Evolutionary conservation across 2,888 invertebrate genomes (phyloP).

Genomic region (Ypsolopha sequella): DNA sequence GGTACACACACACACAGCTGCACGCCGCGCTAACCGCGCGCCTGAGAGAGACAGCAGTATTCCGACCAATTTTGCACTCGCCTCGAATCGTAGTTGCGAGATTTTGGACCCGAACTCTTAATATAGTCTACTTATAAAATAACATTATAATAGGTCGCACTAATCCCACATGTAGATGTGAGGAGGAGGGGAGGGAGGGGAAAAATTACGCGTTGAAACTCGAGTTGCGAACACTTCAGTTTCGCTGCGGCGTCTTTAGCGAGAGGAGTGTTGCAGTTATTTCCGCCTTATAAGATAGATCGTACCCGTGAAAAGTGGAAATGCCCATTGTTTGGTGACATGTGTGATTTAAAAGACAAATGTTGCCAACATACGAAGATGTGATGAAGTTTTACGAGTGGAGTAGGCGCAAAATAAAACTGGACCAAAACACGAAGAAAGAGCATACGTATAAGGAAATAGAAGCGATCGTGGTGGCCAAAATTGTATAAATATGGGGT

Average conservation of each 20-base stretch:
- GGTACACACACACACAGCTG: no score
- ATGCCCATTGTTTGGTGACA: conserved; percentile 12
- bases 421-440: conserved; percentile 6
- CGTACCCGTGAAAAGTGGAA: conserved; percentile 7
- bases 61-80: no score
- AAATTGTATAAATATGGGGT: conserved; percentile 10
- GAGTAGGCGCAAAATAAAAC: conserved; percentile 9
- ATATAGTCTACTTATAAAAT: no score
- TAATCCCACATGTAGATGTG: no score
- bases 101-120: no score
- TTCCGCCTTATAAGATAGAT: conserved; percentile 2
- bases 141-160: no score
- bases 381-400: conserved; percentile 13
- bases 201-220: not conserved
- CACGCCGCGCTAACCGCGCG: no score
- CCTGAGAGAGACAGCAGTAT: no score
- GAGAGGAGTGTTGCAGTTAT: not conserved
- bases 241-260: not conserved
- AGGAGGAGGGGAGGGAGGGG: not conserved
- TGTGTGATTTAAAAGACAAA: conserved; percentile 10
- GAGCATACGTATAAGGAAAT: conserved; percentile 9
- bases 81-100: no score
- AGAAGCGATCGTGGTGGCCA: conserved; percentile 7
- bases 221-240: not conserved
- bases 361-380: conserved; percentile 13